phyloP scores from a whole-genome alignment of 2,113 vertebrate genomes.

The Hassar affinis region DNA sequence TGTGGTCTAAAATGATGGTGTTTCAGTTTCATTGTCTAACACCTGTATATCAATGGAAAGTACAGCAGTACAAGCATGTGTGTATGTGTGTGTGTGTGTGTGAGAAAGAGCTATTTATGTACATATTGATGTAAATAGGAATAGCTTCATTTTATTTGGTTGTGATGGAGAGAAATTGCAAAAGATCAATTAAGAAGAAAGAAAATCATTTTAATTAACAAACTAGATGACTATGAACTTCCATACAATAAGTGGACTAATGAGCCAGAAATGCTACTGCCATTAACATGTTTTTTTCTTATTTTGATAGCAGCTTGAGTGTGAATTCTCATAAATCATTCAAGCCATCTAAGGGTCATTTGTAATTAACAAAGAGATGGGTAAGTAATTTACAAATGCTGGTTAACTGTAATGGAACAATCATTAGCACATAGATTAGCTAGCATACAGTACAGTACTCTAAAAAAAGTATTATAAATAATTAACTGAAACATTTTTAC shows the following conservation, averaged over 20 bases:
- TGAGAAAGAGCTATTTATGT: neutral
- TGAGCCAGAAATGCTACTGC: neutral
- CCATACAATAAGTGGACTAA: neutral
- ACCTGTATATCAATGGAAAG: too few species aligned
- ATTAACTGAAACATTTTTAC: neutral
- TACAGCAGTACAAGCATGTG: too few species aligned
- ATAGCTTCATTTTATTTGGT: neutral
- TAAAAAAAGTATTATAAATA: neutral
- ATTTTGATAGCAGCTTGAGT: neutral
- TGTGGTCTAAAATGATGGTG: too few species aligned
- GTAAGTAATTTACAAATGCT: neutral
- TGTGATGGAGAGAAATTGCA: neutral
- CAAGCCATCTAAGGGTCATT: neutral
- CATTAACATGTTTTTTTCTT: neutral
- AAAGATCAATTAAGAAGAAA: too few species aligned
- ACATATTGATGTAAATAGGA: neutral
- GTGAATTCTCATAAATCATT: too few species aligned
- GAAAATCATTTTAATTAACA: neutral
- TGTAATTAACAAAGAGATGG: neutral
- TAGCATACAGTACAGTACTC: neutral
- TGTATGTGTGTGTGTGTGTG: too few species aligned
- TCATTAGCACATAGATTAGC: neutral
- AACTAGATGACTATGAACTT: neutral
- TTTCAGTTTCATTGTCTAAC: too few species aligned
- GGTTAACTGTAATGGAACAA: neutral